Conservation (phyloP, 2,888 invertebrate genomes). For the Cataglyphis rosenhaueri region DNA sequence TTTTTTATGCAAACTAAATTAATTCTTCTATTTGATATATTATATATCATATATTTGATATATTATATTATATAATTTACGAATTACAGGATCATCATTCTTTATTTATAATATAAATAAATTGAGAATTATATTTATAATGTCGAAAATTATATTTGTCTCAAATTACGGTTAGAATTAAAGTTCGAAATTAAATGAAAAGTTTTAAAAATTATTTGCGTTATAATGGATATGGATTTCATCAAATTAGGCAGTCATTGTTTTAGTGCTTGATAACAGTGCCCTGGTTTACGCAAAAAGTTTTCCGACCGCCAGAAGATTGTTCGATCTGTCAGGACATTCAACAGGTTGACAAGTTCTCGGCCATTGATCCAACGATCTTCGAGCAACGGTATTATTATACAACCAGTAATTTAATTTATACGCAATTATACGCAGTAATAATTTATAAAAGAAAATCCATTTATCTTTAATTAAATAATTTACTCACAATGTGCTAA, state of each 20-base stretch:
- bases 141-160: background rate
- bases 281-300: slow-evolving; percentile 77
- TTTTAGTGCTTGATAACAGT: slow-evolving; percentile 80
- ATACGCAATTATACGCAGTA: background rate
- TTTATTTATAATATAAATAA: background rate
- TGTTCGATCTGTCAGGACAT: slow-evolving; percentile 92
- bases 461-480: background rate
- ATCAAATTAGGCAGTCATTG: slow-evolving; percentile 1
- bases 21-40: background rate
- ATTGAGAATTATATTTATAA: background rate
- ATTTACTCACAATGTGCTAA: background rate
- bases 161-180: too few relatives aligned
- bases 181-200: background rate
- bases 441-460: background rate
- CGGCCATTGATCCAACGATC: slow-evolving; percentile 88
- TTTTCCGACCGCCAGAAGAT: slow-evolving; percentile 92
- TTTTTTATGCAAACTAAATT: background rate
- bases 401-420: background rate
- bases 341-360: slow-evolving; percentile 88
- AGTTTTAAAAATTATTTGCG: background rate
- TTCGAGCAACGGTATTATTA: slow-evolving; percentile 89
- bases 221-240: background rate
- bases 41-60: background rate
- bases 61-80: background rate
- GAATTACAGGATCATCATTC: background rate